Evolutionary conservation across 2,888 invertebrate species (phyloP), one percentile per base, ranked within the genome.

Genomic region (Diachrysia chrysitis): DNA sequence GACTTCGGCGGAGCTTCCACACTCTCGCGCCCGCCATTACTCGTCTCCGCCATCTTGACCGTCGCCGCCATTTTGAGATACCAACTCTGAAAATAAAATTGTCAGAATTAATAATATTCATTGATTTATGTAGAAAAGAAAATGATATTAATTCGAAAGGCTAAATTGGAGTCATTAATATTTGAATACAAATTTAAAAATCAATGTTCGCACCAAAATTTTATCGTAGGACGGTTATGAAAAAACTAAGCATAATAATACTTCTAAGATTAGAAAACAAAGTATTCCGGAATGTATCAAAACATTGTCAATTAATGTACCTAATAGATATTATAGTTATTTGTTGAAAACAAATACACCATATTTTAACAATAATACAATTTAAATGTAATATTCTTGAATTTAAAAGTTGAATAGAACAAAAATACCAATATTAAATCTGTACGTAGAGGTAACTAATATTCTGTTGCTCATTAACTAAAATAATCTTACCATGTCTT

Each of bases 1-100:
- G 95, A 94, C 79, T 95, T 93, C 70, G 90, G 89, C 29, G 91
- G 87, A 23, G 92, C 91, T 2, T 88, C 85, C 79, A 83, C 89
- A 1, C 54, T 89, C 14, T 78, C 87, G 12, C 83, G 83, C 51
- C 87, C 85, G 6, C 83, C 84, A 3, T 42, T 88, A 21, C 71
- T 88, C 66, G 79, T 87, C 71, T 82, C 88, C 73, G 85, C 89
- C 85, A 87, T 91, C 21, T 85, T 89, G 74, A 66, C 81, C 0
- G 10, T 82, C 17, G 86, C 82, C 75, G 87, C 88, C 86, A 90
- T 93, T 42, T 91, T 93, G 79, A 87, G 87, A 71, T 88, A 88
- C 79, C 90, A 90, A 76, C 73, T 78, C 81, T 79, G 72, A 86
- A 5, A 57, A 1, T 10, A 53, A 7, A 21, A 0, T 25, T 48